phyloP scores from a whole-genome alignment of 1,140 invertebrate genomes.

The Brachionus asplanchnoidis region DNA sequence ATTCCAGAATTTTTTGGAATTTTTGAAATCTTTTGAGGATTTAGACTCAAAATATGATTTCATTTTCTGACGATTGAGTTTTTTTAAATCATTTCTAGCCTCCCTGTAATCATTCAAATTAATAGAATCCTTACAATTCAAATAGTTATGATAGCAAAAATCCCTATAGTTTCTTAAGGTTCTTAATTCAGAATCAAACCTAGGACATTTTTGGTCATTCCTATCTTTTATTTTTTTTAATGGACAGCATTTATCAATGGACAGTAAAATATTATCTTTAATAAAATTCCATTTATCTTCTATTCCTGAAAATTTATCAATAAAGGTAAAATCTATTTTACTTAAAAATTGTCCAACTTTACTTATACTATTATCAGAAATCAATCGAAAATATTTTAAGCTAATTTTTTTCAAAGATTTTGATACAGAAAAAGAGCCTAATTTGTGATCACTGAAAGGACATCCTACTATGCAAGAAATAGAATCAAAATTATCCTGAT shows the following conservation, averaged over 20 bases:
- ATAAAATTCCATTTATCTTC: neutral
- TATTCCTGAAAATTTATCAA: neutral
- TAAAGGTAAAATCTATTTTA: neutral
- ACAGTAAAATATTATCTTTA: neutral
- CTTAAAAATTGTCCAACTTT: neutral
- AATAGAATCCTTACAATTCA: neutral
- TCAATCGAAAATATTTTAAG: neutral
- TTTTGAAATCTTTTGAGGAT: neutral
- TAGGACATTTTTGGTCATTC: neutral
- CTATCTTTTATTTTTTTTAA: neutral
- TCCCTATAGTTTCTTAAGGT: neutral
- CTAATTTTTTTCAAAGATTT: neutral
- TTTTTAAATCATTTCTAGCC: neutral
- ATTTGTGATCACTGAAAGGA: neutral
- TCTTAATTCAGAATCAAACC: neutral
- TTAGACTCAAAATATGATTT: neutral
- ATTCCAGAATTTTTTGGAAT: constrained; percentile 2
- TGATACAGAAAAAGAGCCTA: neutral
- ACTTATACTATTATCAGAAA: neutral
- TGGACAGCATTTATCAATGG: neutral
- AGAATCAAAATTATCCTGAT: neutral
- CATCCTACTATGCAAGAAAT: neutral
- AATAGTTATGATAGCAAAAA: neutral
- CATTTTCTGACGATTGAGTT: neutral
- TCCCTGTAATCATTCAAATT: neutral